phyloP scores from a whole-genome alignment of 2,888 invertebrate genomes.

The Apomyelois bistriatella region DNA sequence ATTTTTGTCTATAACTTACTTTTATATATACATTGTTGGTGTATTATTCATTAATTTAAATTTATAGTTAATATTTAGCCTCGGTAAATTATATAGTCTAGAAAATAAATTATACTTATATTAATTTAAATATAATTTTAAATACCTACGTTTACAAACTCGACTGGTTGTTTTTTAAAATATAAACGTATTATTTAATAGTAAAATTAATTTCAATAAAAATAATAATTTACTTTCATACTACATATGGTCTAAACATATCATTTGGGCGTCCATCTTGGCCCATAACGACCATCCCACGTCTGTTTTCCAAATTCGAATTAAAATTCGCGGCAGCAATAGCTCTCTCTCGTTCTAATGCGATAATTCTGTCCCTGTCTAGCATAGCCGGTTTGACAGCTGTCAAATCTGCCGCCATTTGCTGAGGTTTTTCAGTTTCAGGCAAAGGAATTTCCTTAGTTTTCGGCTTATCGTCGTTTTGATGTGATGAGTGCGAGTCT shows the following conservation, averaged over 20 bases:
- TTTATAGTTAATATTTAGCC: neutral
- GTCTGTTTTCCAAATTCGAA: constrained; percentile 73
- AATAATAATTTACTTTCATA: constrained; percentile 63
- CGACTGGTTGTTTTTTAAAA: no score
- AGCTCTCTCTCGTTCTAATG: constrained; percentile 67
- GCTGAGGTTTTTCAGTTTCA: constrained; percentile 53
- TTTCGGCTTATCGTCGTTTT: constrained; percentile 59
- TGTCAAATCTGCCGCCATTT: constrained; percentile 67
- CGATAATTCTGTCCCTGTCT: constrained; percentile 74
- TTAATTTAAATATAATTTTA: no score
- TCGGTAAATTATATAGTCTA: neutral
- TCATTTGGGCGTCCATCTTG: constrained; percentile 71
- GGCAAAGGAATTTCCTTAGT: constrained; percentile 46
- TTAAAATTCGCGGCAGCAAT: constrained; percentile 76
- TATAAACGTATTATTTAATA: no score
- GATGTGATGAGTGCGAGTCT: constrained; percentile 46
- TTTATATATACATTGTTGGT: no score
- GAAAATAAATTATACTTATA: no score
- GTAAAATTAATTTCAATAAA: constrained; percentile 36
- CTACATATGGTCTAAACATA: constrained; percentile 78
- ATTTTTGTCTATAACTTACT: no score
- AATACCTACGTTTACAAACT: no score
- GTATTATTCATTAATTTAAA: no score
- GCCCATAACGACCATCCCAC: constrained; percentile 64
- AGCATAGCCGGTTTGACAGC: constrained; percentile 69